Evolutionary conservation across 2,888 invertebrate genomes (phyloP), one percentile per base, ranked within the genome.

Genomic region (Scaptomyza reducta): DNA sequence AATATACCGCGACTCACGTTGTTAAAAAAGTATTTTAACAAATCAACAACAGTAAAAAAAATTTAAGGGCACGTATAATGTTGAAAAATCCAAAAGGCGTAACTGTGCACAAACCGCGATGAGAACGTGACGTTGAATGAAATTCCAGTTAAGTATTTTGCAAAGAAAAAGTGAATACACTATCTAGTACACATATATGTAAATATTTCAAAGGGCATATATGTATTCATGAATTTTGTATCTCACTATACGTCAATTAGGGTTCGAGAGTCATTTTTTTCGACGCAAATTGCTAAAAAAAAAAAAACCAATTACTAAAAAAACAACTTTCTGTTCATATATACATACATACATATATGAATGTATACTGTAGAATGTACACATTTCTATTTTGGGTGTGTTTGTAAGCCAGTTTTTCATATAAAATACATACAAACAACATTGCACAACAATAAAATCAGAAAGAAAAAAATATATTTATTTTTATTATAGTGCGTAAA

Each of bases 111-210:
- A 74, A 71, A 81, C 69, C 69, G 71, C 87, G 71, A 66, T 49
- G 22, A 63, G 82, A 87, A 81, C 81, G 81, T 81, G 81, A 81
- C 75, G 82, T 66, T 81, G 67, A 70, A 85, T 82, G 69, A 66
- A 85, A 81, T 81, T 85, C 88, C 82, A 74, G 65, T 41, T 44
- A 77, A 67, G 60, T 58, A 51, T 45, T 65, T 66, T 57, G 50
- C 27, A 42, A 40, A 45, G 29, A 27, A 62, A 35, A 16, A 18
- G 14, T 46, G 11, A 16, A 47, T 10, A 31, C 16, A 13, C 38
- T 10, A 13, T 31, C 16, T 27, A 42, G 18, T 41, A 18, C n/a
- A n/a, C n/a, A n/a, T 7, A 22, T 22, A 40, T 16, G 10, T 25
- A 45, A n/a, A 22, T 22, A 13, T 18, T 13, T 22, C 0, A 22